A percentile compares a stretch with the other conserved stretches of the same genome.
These are phyloP conservation scores for Oryzias woworae DNA, from an alignment of 2,113 vertebrate species.

Conservation along the genomic window DNA sequence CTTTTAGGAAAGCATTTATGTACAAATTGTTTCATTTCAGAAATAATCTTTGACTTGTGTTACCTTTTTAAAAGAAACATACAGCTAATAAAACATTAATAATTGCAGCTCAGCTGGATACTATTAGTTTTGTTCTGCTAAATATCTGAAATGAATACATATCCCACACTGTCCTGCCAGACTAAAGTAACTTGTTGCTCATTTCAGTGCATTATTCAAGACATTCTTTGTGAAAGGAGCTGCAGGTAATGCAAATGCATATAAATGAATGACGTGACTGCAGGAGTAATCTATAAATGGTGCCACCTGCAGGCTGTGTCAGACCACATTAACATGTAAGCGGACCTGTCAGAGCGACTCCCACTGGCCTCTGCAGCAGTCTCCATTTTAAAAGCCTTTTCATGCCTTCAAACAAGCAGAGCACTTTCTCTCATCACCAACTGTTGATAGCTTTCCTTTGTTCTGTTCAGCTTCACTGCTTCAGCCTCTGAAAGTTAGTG, in stretches of 20 bases:
- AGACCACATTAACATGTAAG: constrained; percentile 52
- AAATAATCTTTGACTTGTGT: too few species aligned
- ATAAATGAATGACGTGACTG: constrained; percentile 32
- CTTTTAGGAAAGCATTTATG: too few species aligned
- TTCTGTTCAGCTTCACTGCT: constrained; percentile 9
- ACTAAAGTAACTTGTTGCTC: constrained; percentile 32
- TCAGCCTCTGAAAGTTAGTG: constrained; percentile 30
- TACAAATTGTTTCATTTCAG: too few species aligned
- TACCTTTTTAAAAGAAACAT: background rate
- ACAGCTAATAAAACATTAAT: background rate
- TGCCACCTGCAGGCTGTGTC: constrained; percentile 66
- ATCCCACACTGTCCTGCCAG: background rate
- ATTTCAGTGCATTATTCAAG: constrained; percentile 6
- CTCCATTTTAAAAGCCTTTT: constrained; percentile 29
- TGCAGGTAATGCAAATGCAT: constrained; percentile 36
- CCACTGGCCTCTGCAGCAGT: constrained; percentile 40
- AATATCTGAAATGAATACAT: background rate
- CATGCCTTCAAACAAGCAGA: constrained; percentile 14
- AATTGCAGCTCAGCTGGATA: background rate
- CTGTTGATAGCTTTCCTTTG: constrained; percentile 23
- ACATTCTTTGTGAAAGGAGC: constrained; percentile 8
- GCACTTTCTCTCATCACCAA: constrained; percentile 22
- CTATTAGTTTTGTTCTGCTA: background rate
- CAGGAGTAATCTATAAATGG: constrained; percentile 52
- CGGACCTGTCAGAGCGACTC: constrained; percentile 49